phyloP scores from a whole-genome alignment of 2,113 vertebrate genomes.

The cattle (Bos taurus) region DNA sequence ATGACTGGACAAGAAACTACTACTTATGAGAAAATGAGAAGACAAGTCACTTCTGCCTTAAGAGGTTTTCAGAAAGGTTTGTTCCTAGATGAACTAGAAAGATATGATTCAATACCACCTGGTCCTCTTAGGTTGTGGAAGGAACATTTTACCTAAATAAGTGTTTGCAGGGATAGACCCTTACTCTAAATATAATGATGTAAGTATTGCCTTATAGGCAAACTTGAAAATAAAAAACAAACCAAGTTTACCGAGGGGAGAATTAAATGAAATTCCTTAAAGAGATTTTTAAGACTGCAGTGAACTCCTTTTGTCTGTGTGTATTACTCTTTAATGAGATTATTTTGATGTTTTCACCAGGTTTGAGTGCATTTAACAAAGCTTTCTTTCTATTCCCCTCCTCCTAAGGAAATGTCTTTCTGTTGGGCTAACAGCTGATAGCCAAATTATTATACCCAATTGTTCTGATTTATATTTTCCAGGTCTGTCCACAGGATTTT shows the following conservation, averaged over 20 bases:
- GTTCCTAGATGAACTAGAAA: neutral
- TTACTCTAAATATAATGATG: constrained; percentile 36
- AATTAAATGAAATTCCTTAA: constrained; percentile 76
- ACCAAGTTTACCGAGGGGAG: constrained; percentile 53
- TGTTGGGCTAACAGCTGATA: constrained; percentile 70
- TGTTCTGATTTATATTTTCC: constrained; percentile 70
- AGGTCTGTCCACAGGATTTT: constrained; percentile 50
- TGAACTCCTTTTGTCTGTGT: constrained; percentile 74
- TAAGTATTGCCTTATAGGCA: constrained; percentile 55
- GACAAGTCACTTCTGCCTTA: constrained; percentile 33
- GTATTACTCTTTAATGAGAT: constrained; percentile 81
- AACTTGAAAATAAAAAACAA: constrained; percentile 52
- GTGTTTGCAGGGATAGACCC: neutral
- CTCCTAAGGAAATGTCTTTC: constrained; percentile 75
- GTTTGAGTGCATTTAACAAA: constrained; percentile 77
- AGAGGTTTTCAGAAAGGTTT: constrained; percentile 33
- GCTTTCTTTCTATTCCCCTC: constrained; percentile 72
- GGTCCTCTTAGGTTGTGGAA: constrained; percentile 4
- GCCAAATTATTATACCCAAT: constrained; percentile 64
- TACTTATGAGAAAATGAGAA: constrained; percentile 44
- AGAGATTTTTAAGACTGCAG: constrained; percentile 72
- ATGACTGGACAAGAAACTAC: neutral
- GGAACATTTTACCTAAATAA: constrained; percentile 44
- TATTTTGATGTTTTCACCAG: constrained; percentile 82
- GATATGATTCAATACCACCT: neutral